Conservation (phyloP, 2,797 vertebrate species). For the Sebastes taczanowskii region DNA sequence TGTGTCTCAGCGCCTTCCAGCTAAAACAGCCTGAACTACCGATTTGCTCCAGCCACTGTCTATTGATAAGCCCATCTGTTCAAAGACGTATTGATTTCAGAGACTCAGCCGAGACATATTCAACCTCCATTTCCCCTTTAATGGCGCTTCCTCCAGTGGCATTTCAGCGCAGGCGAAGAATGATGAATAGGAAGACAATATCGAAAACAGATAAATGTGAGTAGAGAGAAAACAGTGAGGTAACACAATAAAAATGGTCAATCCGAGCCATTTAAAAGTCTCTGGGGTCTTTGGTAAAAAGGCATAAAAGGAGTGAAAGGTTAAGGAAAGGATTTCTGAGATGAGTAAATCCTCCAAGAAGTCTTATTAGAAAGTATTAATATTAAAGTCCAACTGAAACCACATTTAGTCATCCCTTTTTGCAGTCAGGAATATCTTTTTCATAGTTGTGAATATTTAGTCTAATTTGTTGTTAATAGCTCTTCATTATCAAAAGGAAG, state of each 20-base stretch:
- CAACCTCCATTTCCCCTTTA: slow-evolving; percentile 77
- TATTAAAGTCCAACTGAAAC: slow-evolving; percentile 3
- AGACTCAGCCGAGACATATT: slow-evolving; percentile 64
- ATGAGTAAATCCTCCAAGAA: neutral
- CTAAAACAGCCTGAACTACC: slow-evolving; percentile 39
- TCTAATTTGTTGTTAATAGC: neutral
- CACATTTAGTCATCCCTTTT: neutral
- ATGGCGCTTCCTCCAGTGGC: slow-evolving; percentile 65
- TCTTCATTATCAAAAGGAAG: neutral
- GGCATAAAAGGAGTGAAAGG: slow-evolving; percentile 11
- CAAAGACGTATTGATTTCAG: slow-evolving; percentile 71
- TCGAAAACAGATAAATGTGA: slow-evolving; percentile 66
- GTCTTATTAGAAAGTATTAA: neutral
- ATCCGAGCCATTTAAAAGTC: slow-evolving; percentile 4
- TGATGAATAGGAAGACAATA: slow-evolving; percentile 60
- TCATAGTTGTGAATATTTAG: neutral
- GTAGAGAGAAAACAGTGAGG: slow-evolving; percentile 37
- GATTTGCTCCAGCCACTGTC: slow-evolving; percentile 56
- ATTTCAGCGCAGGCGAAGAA: slow-evolving; percentile 57
- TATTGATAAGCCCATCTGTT: slow-evolving; percentile 75
- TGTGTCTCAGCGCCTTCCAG: slow-evolving; percentile 31
- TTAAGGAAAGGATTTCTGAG: neutral
- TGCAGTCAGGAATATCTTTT: neutral
- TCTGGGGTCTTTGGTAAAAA: slow-evolving; percentile 10
- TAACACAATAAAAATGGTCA: slow-evolving; percentile 31